Conservation (phyloP, 2,888 invertebrate species). For the Zele albiditarsus region DNA sequence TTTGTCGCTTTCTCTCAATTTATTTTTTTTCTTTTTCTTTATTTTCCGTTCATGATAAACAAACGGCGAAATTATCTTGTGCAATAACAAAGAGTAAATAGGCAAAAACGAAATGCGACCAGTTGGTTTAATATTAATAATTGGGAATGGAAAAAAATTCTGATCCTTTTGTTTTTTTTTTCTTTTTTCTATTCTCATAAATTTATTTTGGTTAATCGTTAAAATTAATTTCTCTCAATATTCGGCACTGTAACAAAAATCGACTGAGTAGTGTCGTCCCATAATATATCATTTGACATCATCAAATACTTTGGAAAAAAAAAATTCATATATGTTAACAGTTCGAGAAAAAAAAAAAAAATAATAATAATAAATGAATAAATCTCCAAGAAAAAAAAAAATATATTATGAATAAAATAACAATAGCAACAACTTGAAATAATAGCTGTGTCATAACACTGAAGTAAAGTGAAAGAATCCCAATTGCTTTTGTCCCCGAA, state of each 20-base stretch:
- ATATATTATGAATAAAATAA: not conserved
- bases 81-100: not conserved
- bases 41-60: slow-evolving; percentile 35
- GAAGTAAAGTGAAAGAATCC: not conserved
- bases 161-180: not conserved
- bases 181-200: slow-evolving; percentile 2
- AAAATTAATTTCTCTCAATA: not conserved
- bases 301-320: not conserved
- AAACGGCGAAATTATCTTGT: slow-evolving; percentile 14
- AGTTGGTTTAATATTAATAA: not conserved
- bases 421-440: not conserved
- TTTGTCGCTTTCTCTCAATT: not conserved
- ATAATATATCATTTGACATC: not conserved
- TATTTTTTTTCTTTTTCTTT: slow-evolving; percentile 27
- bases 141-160: not conserved
- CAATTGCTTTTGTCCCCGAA: not conserved
- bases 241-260: not conserved
- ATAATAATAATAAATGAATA: no score
- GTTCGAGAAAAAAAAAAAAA: not conserved
- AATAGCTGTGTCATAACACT: not conserved
- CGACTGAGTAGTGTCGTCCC: not conserved
- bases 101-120: not conserved
- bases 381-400: not conserved
- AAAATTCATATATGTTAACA: not conserved
- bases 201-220: not conserved